A percentile compares a stretch with the other conserved stretches of the same genome.
Evolutionary conservation across 2,797 vertebrate species (phyloP).

Genomic region (Ciconia nigra): DNA sequence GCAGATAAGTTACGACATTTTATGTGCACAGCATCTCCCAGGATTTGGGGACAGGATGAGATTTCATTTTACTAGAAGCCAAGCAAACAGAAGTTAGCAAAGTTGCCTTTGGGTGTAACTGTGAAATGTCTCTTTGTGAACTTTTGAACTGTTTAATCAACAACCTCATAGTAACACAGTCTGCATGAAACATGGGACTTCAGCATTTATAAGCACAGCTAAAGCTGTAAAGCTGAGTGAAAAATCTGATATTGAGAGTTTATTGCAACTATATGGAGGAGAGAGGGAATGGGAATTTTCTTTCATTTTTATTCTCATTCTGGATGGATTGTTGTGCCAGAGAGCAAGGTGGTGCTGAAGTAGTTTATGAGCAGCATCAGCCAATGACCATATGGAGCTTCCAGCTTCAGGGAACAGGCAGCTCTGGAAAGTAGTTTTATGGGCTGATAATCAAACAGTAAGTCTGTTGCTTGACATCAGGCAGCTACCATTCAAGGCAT

Average conservation of each 20-base stretch:
- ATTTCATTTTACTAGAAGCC: slow-evolving; percentile 19
- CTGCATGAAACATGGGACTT: background rate
- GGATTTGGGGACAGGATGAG: background rate
- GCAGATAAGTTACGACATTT: background rate
- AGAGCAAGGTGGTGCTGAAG: background rate
- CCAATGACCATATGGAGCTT: background rate
- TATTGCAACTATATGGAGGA: background rate
- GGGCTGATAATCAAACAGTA: background rate
- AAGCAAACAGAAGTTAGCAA: slow-evolving; percentile 28
- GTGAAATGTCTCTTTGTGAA: slow-evolving; percentile 18
- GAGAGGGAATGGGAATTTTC: background rate
- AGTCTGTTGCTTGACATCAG: background rate
- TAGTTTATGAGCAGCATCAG: background rate
- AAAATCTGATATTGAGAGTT: background rate
- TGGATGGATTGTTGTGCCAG: background rate
- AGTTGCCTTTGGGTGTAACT: slow-evolving; percentile 24
- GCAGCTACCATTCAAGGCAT: background rate
- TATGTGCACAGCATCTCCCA: background rate
- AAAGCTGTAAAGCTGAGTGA: slow-evolving; percentile 19
- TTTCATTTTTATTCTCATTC: background rate
- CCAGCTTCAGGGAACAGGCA: background rate
- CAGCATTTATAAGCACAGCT: background rate
- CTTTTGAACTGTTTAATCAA: slow-evolving; percentile 39
- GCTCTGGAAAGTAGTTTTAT: background rate
- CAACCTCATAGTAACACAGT: background rate